A percentile compares a stretch with the other conserved stretches of the same genome.
Evolutionary conservation across 64 coral and sea anemone species (phyloP).

Genomic region (Anthopleura sola): DNA sequence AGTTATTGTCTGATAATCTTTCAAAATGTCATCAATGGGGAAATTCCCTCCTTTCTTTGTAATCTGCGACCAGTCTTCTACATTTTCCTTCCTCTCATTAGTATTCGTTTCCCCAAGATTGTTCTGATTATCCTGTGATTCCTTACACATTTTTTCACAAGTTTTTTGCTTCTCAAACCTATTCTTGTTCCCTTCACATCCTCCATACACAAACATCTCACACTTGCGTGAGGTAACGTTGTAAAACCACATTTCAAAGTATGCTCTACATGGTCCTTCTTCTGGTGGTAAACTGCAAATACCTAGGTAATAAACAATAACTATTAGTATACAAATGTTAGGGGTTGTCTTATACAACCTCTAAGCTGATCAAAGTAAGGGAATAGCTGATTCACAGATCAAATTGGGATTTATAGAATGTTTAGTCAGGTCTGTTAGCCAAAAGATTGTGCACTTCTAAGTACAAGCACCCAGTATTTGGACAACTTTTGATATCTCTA

Average conservation of each 20-base stretch:
- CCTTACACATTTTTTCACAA: constrained; percentile 35
- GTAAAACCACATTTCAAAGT: constrained; percentile 65
- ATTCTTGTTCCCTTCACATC: constrained; percentile 59
- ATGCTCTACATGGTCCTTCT: constrained; percentile 36
- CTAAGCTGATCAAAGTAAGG: no score
- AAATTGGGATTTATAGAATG: no score
- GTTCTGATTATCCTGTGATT: neutral
- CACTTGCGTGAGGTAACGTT: constrained; percentile 47
- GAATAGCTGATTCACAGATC: no score
- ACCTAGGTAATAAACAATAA: neutral
- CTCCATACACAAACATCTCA: constrained; percentile 64
- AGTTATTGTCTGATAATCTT: neutral
- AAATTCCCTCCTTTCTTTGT: neutral
- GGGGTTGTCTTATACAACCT: no score
- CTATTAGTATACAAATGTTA: neutral
- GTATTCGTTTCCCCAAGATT: neutral
- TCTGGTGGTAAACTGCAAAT: constrained; percentile 21
- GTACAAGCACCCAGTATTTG: no score
- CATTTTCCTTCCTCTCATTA: neutral
- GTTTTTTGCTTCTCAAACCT: constrained; percentile 59
- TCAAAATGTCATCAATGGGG: neutral
- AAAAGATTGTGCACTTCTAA: no score
- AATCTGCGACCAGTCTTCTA: neutral
- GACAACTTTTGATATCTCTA: no score
- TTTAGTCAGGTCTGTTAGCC: no score